Evolutionary conservation across 2,113 vertebrate species (phyloP), one percentile per base, ranked within the genome.

Genomic region (Sinocyclocheilus anshuiensis): DNA sequence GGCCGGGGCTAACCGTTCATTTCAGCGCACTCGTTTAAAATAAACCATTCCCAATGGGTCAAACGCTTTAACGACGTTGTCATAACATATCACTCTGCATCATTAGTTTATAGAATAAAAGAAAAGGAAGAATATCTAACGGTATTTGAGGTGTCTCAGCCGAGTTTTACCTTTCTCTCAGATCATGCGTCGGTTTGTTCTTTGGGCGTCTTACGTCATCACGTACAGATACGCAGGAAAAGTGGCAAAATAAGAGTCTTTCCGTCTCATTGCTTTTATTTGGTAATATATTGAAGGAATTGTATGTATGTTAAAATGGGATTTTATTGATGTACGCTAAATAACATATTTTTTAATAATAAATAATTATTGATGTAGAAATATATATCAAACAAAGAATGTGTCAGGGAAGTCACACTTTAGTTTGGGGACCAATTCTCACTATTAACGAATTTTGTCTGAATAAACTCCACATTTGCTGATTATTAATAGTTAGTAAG

Each of bases 171-270:
- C 88, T 76, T 88, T 86, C 86, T 86, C 76, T 84, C 42, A 80
- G 81, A 84, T 80, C 72, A 75, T 86, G 87, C 84, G 84, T 86
- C 87, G 87, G 76, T 88, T 86, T 84, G 85, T 84, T 84, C 87
- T 85, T 72, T 11, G 76, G 71, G 57, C 83, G 50, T 77, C 18
- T 86, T 67, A 77, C 85, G 88, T 89, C 88, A 89, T 71, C 15
- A 74, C 88, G 81, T 16, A 59, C 45, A n/a, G 10, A 7, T 55
- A 59, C 61, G 75, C 29, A 53, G 29, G 39, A 22, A 69, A 82
- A 57, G 48, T 50, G 57, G 24, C 75, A 87, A 61, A 45, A 69
- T 79, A 84, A 87, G 57, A 87, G 86, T 33, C 69, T 55, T 33
- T 77, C 45, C 4, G 45, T 10, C 20, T 29, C 9, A 4, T 29